phyloP scores from a whole-genome alignment of 2,888 invertebrate genomes.

The Ophion costatus region DNA sequence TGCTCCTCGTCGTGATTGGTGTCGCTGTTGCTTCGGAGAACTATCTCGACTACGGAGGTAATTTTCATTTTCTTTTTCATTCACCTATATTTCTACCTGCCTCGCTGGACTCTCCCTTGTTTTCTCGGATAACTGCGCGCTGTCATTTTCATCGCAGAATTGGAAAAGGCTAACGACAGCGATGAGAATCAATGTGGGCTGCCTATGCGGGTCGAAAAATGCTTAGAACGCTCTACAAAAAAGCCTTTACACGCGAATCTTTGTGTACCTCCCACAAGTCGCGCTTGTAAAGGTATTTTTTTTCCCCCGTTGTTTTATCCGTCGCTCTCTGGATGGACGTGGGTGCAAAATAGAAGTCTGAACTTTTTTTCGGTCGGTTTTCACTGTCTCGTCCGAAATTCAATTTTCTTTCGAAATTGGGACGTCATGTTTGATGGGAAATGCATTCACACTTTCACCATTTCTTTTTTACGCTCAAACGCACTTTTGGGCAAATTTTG shows the following conservation, averaged over 20 bases:
- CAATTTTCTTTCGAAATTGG: neutral
- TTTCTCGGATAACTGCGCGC: neutral
- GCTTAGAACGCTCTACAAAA: neutral
- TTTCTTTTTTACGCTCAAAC: too few species aligned
- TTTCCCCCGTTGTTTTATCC: too few species aligned
- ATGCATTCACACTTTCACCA: too few species aligned
- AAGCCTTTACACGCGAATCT: neutral
- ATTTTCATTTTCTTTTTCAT: constrained; percentile 7
- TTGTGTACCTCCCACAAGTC: neutral
- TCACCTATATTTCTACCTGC: neutral
- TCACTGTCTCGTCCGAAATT: neutral
- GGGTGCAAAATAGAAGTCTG: neutral
- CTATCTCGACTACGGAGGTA: constrained; percentile 78
- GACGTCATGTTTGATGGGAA: neutral
- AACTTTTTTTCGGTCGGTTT: neutral
- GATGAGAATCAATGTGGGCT: neutral
- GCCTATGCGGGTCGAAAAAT: constrained; percentile 11
- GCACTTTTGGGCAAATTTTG: too few species aligned
- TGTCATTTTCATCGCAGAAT: constrained; percentile 2
- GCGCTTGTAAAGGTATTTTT: neutral
- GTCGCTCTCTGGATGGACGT: neutral
- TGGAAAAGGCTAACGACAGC: neutral
- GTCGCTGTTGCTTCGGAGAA: constrained; percentile 71
- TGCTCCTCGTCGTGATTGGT: constrained; percentile 71
- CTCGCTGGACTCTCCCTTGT: too few species aligned